A percentile compares a stretch with the other conserved stretches of the same genome.
These are phyloP conservation scores for Eurypyga helias DNA, from an alignment of 2,113 vertebrate species.

Conservation along the genomic window DNA sequence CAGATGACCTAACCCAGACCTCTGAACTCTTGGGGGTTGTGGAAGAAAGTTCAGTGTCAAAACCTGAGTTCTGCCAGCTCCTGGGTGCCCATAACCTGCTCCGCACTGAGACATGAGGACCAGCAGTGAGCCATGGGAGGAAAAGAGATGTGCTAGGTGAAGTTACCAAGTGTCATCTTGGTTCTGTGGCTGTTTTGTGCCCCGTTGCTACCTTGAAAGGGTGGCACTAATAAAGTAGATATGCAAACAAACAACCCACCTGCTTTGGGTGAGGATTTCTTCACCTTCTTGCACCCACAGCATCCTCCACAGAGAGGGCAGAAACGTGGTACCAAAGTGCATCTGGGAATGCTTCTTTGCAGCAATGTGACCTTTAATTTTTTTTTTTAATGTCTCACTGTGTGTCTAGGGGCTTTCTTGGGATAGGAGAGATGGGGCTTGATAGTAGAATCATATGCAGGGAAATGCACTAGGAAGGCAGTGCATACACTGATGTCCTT, in stretches of 20 bases:
- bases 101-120: fast-evolving
- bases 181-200: neutral
- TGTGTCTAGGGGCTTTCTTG: neutral
- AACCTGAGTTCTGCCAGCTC: neutral
- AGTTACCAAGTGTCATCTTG: neutral
- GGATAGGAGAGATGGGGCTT: neutral
- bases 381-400: neutral
- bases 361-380: neutral
- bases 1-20: neutral
- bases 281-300: neutral
- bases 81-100: neutral
- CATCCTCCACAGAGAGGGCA: neutral
- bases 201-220: neutral
- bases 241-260: fast-evolving
- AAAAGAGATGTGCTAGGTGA: neutral
- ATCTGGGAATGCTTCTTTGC: neutral
- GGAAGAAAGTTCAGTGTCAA: neutral
- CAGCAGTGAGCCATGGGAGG: neutral
- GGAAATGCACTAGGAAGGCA: neutral
- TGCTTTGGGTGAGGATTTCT: neutral
- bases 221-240: neutral
- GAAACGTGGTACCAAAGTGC: neutral
- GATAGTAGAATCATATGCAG: neutral
- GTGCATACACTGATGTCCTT: neutral
- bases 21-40: neutral